Evolutionary conservation across 2,113 vertebrate genomes (phyloP).

Genomic region (human): GRCh38 chr9:38408501-38409000

Average conservation of each 20-base stretch:
- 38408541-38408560: not conserved
- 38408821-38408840: not conserved
- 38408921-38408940: conserved; percentile 3
- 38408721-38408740: not conserved
- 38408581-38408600: not conserved
- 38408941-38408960: not conserved
- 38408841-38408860: not conserved
- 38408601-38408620: not conserved
- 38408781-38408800: not conserved
- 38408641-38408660: not conserved
- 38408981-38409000: conserved; percentile 32
- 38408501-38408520: not conserved
- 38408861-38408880: not conserved
- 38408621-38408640: not conserved
- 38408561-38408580: not conserved
- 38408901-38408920: not conserved
- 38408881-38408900: not conserved
- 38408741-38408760: not conserved
- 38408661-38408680: not conserved
- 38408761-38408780: not conserved
- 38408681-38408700: not conserved
- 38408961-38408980: not conserved
- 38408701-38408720: not conserved
- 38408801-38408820: not conserved
- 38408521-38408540: not conserved